These are phyloP conservation scores for Gisinianus flammeolus DNA, from an alignment of 2,888 invertebrate genomes.

Conservation along the genomic window DNA sequence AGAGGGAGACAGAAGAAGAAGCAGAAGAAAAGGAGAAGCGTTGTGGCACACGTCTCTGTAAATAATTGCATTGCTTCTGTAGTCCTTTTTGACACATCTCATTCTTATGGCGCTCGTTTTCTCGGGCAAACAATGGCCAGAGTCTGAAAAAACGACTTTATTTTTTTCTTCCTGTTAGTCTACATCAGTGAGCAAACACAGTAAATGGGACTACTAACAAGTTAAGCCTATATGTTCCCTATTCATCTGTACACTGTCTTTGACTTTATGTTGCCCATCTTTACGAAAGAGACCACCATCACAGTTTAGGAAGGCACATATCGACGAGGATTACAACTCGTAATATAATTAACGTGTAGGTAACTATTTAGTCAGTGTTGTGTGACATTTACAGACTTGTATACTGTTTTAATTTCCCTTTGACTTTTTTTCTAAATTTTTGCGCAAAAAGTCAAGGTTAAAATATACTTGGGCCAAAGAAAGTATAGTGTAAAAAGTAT, in stretches of 20 bases:
- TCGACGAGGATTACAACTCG: too few species aligned
- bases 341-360: too few species aligned
- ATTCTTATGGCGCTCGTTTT: slow-evolving; percentile 20
- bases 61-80: slow-evolving; percentile 22
- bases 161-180: not conserved
- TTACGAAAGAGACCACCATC: not conserved
- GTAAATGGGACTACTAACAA: not conserved
- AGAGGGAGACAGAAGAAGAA: not conserved
- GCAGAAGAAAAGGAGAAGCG: not conserved
- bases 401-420: too few species aligned
- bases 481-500: too few species aligned
- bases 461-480: too few species aligned
- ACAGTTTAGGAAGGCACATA: too few species aligned
- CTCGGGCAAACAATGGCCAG: slow-evolving; percentile 12
- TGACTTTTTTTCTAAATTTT: too few species aligned
- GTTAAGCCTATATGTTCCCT: not conserved
- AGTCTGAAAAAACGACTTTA: not conserved
- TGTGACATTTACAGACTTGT: too few species aligned
- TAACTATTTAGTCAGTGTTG: too few species aligned
- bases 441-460: too few species aligned
- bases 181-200: not conserved
- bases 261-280: not conserved
- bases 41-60: not conserved
- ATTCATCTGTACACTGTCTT: not conserved
- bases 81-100: slow-evolving; percentile 19